Percentiles rank a stretch among this genome's conserved stretches.
phyloP scores from a whole-genome alignment of 2,797 vertebrate genomes.

The Phoebastria nigripes region DNA sequence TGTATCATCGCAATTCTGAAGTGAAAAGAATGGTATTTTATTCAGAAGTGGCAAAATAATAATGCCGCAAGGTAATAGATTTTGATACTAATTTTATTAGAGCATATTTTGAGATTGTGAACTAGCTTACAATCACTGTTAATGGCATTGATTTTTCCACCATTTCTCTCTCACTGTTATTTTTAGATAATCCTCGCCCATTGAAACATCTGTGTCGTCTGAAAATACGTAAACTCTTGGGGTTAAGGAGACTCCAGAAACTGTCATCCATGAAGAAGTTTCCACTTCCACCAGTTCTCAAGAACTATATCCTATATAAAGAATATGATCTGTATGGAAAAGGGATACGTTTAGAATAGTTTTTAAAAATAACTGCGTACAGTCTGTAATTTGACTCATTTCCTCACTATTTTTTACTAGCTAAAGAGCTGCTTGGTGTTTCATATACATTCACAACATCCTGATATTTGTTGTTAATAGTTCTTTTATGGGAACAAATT shows the following conservation, averaged over 20 bases:
- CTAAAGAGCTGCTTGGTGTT: background rate
- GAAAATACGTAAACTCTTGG: constrained; percentile 81
- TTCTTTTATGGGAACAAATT: background rate
- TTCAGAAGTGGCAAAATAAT: background rate
- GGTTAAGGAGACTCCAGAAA: constrained; percentile 72
- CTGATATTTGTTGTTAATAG: background rate
- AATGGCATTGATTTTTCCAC: background rate
- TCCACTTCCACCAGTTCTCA: constrained; percentile 78
- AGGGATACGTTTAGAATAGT: constrained; percentile 56
- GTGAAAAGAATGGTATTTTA: background rate
- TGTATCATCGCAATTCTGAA: background rate
- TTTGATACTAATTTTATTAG: background rate
- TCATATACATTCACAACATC: background rate
- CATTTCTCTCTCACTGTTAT: background rate
- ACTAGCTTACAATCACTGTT: background rate
- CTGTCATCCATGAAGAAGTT: constrained; percentile 71
- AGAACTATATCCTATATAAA: constrained; percentile 81
- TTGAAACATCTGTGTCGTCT: constrained; percentile 84
- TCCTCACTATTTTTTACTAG: background rate
- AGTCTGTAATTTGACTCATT: background rate
- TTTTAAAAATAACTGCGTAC: background rate
- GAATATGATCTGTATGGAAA: constrained; percentile 84
- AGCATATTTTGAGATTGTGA: background rate
- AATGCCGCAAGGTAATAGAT: background rate
- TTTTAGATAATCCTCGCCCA: constrained; percentile 82